Evolutionary conservation across 2,797 vertebrate genomes (phyloP).

Genomic region (Syngnathus rostellatus): DNA sequence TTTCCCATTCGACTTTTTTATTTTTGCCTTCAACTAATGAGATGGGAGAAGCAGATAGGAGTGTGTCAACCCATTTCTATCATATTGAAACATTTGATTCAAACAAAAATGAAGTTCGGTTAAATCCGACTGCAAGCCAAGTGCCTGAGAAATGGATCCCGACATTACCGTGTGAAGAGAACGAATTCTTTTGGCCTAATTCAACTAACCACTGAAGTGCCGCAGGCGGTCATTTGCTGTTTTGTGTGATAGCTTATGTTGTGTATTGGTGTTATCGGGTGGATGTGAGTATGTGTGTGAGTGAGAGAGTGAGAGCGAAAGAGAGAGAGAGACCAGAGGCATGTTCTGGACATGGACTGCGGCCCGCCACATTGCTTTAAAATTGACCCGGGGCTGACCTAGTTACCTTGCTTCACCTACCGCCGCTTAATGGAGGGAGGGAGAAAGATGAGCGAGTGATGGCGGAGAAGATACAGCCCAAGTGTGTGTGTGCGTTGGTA

Average conservation of each 20-base stretch:
- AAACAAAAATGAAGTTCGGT: neutral
- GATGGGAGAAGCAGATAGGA: too few species aligned
- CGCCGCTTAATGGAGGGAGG: slow-evolving; percentile 36
- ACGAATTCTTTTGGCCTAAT: slow-evolving; percentile 19
- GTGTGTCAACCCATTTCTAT: neutral
- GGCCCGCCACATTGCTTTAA: slow-evolving; percentile 56
- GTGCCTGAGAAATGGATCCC: slow-evolving; percentile 14
- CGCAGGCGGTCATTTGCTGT: slow-evolving; percentile 49
- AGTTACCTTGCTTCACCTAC: slow-evolving; percentile 65
- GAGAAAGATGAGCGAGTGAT: slow-evolving; percentile 25
- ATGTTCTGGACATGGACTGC: slow-evolving; percentile 57
- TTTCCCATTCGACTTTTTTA: too few species aligned
- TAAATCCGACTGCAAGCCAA: neutral
- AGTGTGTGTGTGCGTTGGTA: neutral
- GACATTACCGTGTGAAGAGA: slow-evolving; percentile 2
- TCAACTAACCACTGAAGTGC: slow-evolving; percentile 41
- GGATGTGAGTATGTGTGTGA: slow-evolving; percentile 12
- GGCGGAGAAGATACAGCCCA: slow-evolving; percentile 30
- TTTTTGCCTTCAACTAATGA: too few species aligned
- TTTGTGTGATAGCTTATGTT: slow-evolving; percentile 50
- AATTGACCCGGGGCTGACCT: slow-evolving; percentile 65
- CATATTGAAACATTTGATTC: neutral
- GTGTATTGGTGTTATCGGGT: slow-evolving; percentile 25
- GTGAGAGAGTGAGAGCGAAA: slow-evolving; percentile 6
- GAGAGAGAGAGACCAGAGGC: slow-evolving; percentile 38